Base-by-base conservation (phyloP, 2,888 invertebrate genomes). In the Lepidonotus clava region DNA sequence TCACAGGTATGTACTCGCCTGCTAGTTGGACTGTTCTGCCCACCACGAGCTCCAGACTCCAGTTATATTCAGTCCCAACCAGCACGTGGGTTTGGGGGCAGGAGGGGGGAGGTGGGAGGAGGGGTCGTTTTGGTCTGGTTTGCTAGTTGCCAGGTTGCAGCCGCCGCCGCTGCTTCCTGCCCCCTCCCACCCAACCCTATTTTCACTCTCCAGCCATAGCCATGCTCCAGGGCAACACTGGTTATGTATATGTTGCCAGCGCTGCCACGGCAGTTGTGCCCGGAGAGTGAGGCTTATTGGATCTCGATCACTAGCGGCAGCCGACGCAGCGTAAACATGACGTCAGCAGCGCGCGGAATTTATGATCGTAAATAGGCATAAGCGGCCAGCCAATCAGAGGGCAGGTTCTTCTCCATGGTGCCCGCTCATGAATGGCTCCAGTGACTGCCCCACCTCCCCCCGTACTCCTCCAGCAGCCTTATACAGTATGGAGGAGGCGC, bases 71-170 rank as follows among this genome's bases (percentile, higher is more conserved):
- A n/a, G n/a, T n/a, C n/a, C n/a, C n/a, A n/a, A n/a, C n/a, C n/a
- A 24, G 56, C 56, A n/a, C 36, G 36, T 8, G 71, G 71, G 36
- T 34, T 34, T 4, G 56, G 18, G 56, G 56, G 56, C 5, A n/a
- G 56, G 56, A 5, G 56, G 56, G 56, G 11, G 71, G 71, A 21
- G 34, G 71, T 11, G 14, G 36, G 14, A 21, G 36, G 38, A 11
- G 18, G 36, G 71, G 0, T 1, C 1, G 38, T 2, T 34, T 6
- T 36, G 71, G 71, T 71, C 71, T 71, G 71, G 71, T 71, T 71
- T 71, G 71, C 71, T 34, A 6, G 71, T 71, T 71, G 71, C 71
- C 71, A 38, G 38, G 71, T 34, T 71, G 71, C 71, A 71, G 71
- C 71, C 71, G 24, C 14, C 38, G 1, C 71, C 71, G 11, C 71